Base-by-base conservation (phyloP, 2,797 vertebrate species). In the Chaetodon trifasciatus region DNA sequence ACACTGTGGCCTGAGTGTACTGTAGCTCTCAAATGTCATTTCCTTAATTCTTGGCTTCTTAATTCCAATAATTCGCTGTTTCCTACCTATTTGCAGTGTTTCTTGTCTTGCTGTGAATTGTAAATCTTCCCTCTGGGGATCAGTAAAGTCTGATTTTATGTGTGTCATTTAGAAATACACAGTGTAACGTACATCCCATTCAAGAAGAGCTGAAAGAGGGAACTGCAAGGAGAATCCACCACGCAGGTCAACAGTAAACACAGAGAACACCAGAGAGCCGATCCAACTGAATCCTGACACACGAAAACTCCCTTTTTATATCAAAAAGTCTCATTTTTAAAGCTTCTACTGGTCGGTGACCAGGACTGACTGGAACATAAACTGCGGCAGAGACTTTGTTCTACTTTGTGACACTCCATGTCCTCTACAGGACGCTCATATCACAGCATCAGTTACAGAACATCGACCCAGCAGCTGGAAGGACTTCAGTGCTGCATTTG, bases 231-330 rank as follows among this genome's bases (percentile, higher is more conserved):
- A 89, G 77, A 92, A 86, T 42, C 79, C 88, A 92, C 88, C 89
- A 93, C 86, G 50, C 68, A 90, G 89, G 75, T 67, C 71, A 64
- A 87, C 69, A 86, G 82, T 75, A 62, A 89, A 91, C 90, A 95
- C 90, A 90, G 78, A 83, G 57, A 61, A 88, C 90, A 91, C 77
- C 70, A 90, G 75, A 90, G 78, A 86, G 87, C 50, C 84, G 81
- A 93, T 92, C 92, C 90, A 91, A 81, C 50, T 61, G 79, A 94
- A 88, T 90, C 91, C 92, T 85, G 85, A 86, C 89, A 82, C 79
- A 47, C 11, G 49, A 86, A 83, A 76, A 42, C 15, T 46, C 53
- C 37, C 64, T 83, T 91, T 91, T 91, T 84, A 90, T 91, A 89
- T 90, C 87, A 81, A 19, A 35, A 47, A 8, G 55, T 52, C 70